A percentile compares a stretch with the other conserved stretches of the same genome.
These are phyloP conservation scores for Sturmia bella DNA, from an alignment of 2,888 invertebrate genomes.

Conservation along the genomic window DNA sequence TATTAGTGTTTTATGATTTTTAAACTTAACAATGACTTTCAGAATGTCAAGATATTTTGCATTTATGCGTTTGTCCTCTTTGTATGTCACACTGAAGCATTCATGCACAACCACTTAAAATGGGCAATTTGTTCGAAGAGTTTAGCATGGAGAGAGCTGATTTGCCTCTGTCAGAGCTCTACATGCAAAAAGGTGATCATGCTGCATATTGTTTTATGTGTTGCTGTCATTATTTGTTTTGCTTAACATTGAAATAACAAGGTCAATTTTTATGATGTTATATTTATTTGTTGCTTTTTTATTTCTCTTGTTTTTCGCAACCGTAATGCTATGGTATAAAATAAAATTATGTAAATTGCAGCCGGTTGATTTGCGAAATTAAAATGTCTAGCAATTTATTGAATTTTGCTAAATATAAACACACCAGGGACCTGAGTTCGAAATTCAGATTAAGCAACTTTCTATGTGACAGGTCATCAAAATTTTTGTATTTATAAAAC, in stretches of 20 bases:
- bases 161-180: conserved; percentile 26
- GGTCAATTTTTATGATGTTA: conserved; percentile 49
- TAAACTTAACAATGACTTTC: conserved; percentile 65
- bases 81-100: conserved; percentile 54
- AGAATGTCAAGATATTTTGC: conserved; percentile 59
- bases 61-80: conserved; percentile 41
- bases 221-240: neutral
- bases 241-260: conserved; percentile 21
- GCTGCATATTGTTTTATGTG: conserved; percentile 22
- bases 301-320: too few relatives aligned
- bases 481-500: too few relatives aligned
- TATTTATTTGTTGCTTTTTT: conserved; percentile 46
- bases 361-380: too few relatives aligned
- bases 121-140: conserved; percentile 46
- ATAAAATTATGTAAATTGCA: too few relatives aligned
- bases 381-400: too few relatives aligned
- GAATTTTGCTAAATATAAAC: too few relatives aligned
- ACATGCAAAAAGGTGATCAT: conserved; percentile 48
- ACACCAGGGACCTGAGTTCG: too few relatives aligned
- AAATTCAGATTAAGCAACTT: too few relatives aligned
- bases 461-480: too few relatives aligned
- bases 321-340: too few relatives aligned
- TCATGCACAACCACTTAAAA: conserved; percentile 60
- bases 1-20: conserved; percentile 13
- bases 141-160: conserved; percentile 8